phyloP scores from a whole-genome alignment of 2,888 invertebrate species.

The Trissoscelio sp. region DNA sequence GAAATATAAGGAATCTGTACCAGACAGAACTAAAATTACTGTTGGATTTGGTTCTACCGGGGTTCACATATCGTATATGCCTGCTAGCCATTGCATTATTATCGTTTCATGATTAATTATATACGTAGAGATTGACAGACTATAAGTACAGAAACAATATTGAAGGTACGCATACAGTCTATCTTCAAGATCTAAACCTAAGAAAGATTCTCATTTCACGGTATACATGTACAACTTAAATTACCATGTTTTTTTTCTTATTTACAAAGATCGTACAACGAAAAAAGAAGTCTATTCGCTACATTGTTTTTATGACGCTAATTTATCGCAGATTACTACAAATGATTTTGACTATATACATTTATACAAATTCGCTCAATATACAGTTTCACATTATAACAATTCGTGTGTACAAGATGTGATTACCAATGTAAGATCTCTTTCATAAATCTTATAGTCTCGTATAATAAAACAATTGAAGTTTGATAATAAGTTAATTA shows the following conservation, averaged over 20 bases:
- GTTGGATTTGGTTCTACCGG: slow-evolving; percentile 83
- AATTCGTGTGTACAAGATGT: slow-evolving; percentile 67
- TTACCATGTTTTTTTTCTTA: slow-evolving; percentile 39
- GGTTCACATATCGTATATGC: slow-evolving; percentile 82
- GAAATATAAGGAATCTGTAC: slow-evolving; percentile 84
- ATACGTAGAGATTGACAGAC: slow-evolving; percentile 78
- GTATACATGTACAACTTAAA: slow-evolving; percentile 76
- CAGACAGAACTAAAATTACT: slow-evolving; percentile 84
- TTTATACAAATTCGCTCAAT: slow-evolving; percentile 78
- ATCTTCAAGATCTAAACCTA: slow-evolving; percentile 80
- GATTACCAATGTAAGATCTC: slow-evolving; percentile 28
- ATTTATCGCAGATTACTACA: slow-evolving; percentile 52
- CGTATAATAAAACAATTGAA: slow-evolving; percentile 45
- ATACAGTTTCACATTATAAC: slow-evolving; percentile 78
- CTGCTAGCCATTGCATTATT: slow-evolving; percentile 76
- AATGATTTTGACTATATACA: slow-evolving; percentile 76
- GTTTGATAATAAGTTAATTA: slow-evolving; percentile 8
- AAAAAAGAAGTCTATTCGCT: slow-evolving; percentile 71
- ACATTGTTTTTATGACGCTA: slow-evolving; percentile 39
- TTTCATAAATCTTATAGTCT: slow-evolving; percentile 29
- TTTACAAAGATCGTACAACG: slow-evolving; percentile 75
- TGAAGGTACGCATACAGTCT: slow-evolving; percentile 82
- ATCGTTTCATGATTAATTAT: slow-evolving; percentile 73
- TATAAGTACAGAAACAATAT: slow-evolving; percentile 83
- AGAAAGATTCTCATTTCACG: slow-evolving; percentile 73